phyloP scores from a whole-genome alignment of 92 coral and sea anemone species.

The Porites rus region DNA sequence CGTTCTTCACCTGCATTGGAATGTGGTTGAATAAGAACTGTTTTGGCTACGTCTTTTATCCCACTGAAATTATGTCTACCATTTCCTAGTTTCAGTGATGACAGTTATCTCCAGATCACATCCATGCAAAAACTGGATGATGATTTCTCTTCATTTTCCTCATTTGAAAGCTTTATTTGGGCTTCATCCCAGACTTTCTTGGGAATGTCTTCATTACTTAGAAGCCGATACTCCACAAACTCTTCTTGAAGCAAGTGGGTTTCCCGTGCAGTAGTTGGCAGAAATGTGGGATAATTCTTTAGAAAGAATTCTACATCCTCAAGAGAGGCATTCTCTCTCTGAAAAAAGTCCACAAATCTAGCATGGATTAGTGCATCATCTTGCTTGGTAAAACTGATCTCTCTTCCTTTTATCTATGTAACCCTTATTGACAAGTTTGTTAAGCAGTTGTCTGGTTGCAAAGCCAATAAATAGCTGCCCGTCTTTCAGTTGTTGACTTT shows the following conservation, averaged over 20 bases:
- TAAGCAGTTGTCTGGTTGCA: slow-evolving; percentile 25
- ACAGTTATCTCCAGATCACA: slow-evolving; percentile 56
- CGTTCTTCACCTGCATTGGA: slow-evolving; percentile 72
- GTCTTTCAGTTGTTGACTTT: slow-evolving; percentile 45
- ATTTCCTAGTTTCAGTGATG: slow-evolving; percentile 44
- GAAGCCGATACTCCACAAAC: slow-evolving; percentile 55
- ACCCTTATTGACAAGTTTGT: slow-evolving; percentile 39
- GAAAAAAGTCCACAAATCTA: slow-evolving; percentile 57
- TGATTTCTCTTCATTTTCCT: slow-evolving; percentile 40
- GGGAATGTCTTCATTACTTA: slow-evolving; percentile 39
- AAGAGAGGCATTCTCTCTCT: slow-evolving; percentile 48
- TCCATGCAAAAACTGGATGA: slow-evolving; percentile 52
- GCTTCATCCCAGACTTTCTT: slow-evolving; percentile 46
- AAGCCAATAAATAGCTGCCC: slow-evolving; percentile 55
- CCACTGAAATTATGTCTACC: slow-evolving; percentile 37
- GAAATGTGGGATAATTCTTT: slow-evolving; percentile 42
- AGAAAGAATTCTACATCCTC: slow-evolving; percentile 60
- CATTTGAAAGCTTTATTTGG: slow-evolving; percentile 18
- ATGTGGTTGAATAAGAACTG: slow-evolving; percentile 62
- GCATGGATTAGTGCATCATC: slow-evolving; percentile 44
- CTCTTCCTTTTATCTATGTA: slow-evolving; percentile 35
- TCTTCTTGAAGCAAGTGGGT: slow-evolving; percentile 32
- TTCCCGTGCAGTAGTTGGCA: slow-evolving; percentile 14
- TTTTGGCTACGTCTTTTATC: slow-evolving; percentile 51
- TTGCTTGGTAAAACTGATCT: slow-evolving; percentile 50